Base-by-base conservation (phyloP, 1,140 invertebrate species). In the Drosophila takahashii region DNA sequence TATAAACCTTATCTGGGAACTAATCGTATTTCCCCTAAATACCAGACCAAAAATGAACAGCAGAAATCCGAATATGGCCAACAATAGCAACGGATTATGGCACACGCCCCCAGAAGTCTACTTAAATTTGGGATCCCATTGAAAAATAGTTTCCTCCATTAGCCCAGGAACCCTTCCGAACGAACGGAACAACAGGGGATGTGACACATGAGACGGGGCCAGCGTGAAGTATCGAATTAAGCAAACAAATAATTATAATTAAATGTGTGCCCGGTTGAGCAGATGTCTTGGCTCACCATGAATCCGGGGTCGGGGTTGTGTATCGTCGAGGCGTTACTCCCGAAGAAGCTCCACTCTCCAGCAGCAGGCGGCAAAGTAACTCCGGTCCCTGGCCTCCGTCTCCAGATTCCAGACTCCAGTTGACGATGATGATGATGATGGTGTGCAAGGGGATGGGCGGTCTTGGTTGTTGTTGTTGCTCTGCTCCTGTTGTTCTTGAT, bases 201-300 rank as follows among this genome's bases (percentile, higher is more conserved):
- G 52, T 51, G 65, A 69, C 61, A 69, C 65, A 66, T 72, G 54
- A 72, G 67, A 52, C 29, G 32, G 44, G 41, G 47, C 39, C 41
- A 53, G 62, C 56, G 39, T 60, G 39, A 15, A 54, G 72, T 75
- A 75, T 75, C 52, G 47, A 75, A 77, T 85, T 78, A 81, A 53
- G 76, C 83, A 86, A 86, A 86, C 83, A 86, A 83, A 86, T 86
- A 86, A 85, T 85, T 80, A 85, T 85, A 86, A 86, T 86, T 86
- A 86, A 83, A 86, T 83, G 75, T 76, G 62, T 72, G 81, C 66
- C 72, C 74, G 78, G 80, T 71, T 75, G 41, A 76, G 65, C 79
- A 83, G 80, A 84, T 85, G 81, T 76, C 65, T 44, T 56, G 57
- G 73, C 83, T 89, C 79, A 89, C 84, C 84, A 89, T 89, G 84